These are phyloP conservation scores for Acrocephalus arundinaceus DNA, from an alignment of 2,113 vertebrate genomes.

Conservation along the genomic window DNA sequence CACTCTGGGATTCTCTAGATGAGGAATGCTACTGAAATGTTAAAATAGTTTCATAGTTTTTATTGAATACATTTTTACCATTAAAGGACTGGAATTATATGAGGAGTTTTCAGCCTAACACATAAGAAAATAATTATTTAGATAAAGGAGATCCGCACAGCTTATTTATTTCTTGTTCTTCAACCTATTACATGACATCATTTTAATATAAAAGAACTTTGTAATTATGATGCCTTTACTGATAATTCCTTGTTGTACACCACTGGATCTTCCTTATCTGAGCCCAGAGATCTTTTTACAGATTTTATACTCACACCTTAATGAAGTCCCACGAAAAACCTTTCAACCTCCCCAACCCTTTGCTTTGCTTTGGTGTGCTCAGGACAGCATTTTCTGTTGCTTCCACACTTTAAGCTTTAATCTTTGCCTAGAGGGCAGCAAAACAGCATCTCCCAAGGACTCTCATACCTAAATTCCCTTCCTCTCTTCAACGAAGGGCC, in stretches of 20 bases:
- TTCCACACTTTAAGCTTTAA: slow-evolving; percentile 29
- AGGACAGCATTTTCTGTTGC: not conserved
- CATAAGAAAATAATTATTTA: slow-evolving; percentile 49
- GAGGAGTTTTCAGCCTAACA: not conserved
- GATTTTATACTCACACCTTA: not conserved
- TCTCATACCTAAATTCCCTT: not conserved
- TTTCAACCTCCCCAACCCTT: not conserved
- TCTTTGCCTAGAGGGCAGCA: slow-evolving; percentile 58
- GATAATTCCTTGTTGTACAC: slow-evolving; percentile 54
- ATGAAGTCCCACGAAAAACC: not conserved
- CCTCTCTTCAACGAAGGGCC: not conserved
- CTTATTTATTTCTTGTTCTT: slow-evolving; percentile 61
- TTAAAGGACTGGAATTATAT: slow-evolving; percentile 1
- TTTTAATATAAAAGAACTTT: slow-evolving; percentile 56
- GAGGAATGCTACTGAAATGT: not conserved
- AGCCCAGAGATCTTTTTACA: slow-evolving; percentile 10
- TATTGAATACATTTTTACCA: not conserved
- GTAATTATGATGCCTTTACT: slow-evolving; percentile 52
- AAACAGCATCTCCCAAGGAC: slow-evolving; percentile 11
- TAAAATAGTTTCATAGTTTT: not conserved
- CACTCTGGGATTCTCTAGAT: not conserved
- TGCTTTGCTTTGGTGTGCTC: not conserved
- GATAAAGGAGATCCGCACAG: slow-evolving; percentile 28
- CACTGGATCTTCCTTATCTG: slow-evolving; percentile 26
- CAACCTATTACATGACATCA: slow-evolving; percentile 63